Evolutionary conservation across 2,113 vertebrate genomes (phyloP).

Genomic region (Heterotis niloticus): DNA sequence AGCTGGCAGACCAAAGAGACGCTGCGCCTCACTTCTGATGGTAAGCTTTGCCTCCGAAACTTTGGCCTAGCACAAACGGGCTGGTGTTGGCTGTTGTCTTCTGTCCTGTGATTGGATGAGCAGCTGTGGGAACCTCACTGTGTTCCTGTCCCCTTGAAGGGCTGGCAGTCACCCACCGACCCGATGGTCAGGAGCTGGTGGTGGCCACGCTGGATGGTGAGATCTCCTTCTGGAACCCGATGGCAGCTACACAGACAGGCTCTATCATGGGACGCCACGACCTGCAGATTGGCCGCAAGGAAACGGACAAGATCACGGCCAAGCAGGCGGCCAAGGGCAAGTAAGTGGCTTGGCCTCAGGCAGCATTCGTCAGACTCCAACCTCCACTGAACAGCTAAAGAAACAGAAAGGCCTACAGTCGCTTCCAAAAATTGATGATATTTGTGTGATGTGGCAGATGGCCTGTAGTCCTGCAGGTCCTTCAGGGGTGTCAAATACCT

Average conservation of each 20-base stretch:
- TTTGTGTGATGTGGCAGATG: too few species aligned
- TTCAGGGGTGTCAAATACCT: neutral
- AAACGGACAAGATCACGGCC: slow-evolving; percentile 89
- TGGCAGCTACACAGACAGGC: slow-evolving; percentile 71
- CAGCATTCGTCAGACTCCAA: neutral
- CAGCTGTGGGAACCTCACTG: neutral
- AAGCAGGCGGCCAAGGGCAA: slow-evolving; percentile 89
- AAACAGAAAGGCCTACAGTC: neutral
- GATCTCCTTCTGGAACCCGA: slow-evolving; percentile 87
- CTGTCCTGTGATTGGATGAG: neutral
- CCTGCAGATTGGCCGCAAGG: slow-evolving; percentile 83
- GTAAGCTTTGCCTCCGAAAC: slow-evolving; percentile 51
- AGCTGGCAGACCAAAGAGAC: slow-evolving; percentile 94
- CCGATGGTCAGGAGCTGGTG: slow-evolving; percentile 83
- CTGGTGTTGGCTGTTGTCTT: neutral
- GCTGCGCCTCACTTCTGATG: slow-evolving; percentile 74
- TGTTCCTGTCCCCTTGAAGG: slow-evolving; percentile 52
- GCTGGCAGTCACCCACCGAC: slow-evolving; percentile 77
- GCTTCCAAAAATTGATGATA: too few species aligned
- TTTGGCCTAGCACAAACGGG: too few species aligned
- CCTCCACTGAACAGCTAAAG: neutral
- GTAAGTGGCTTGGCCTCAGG: slow-evolving; percentile 63
- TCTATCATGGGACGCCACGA: slow-evolving; percentile 85
- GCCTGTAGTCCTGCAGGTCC: too few species aligned
- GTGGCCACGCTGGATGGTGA: slow-evolving; percentile 84